Evolutionary conservation across 2,888 invertebrate species (phyloP).

Genomic region (Euplagia quadripunctaria): DNA sequence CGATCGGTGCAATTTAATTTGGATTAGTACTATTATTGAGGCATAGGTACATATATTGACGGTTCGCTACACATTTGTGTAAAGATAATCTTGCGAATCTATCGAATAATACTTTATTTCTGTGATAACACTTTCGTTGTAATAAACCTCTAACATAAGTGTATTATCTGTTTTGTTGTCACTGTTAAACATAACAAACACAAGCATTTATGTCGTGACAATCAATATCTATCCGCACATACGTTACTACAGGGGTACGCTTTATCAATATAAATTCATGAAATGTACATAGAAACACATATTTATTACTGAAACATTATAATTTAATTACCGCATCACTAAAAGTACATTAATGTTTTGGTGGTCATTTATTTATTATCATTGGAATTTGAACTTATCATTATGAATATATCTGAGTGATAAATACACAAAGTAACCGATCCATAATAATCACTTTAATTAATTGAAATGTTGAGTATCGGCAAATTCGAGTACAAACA

Average conservation of each 20-base stretch:
- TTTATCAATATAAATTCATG: background rate
- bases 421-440: background rate
- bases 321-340: background rate
- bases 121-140: no score
- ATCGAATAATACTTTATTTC: no score
- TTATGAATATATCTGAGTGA: background rate
- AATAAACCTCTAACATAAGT: no score
- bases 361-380: background rate
- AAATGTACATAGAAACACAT: background rate
- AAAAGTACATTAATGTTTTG: constrained; percentile 6
- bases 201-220: background rate
- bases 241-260: background rate
- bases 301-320: background rate
- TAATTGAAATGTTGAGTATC: background rate
- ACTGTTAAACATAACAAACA: background rate
- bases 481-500: background rate
- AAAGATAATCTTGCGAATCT: no score
- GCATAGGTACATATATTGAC: background rate
- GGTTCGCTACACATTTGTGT: background rate
- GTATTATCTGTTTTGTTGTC: no score
- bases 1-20: background rate
- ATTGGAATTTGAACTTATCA: background rate
- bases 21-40: background rate
- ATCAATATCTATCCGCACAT: background rate
- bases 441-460: background rate